phyloP scores from a whole-genome alignment of 2,888 invertebrate genomes.

The Helobdella robusta region DNA sequence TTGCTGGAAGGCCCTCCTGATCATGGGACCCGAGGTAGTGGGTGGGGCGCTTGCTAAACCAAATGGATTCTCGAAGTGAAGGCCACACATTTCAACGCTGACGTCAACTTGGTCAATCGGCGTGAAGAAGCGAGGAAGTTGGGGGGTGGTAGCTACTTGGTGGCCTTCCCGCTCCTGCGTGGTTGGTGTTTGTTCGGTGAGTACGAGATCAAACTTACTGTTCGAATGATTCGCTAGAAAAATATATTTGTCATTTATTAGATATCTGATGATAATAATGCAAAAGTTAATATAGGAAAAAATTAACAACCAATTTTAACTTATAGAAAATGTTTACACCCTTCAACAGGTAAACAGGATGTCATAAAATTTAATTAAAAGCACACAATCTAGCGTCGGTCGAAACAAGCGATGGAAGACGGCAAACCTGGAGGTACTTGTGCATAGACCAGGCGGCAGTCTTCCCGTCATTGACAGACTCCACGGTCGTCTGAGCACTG shows the following conservation, averaged over 20 bases:
- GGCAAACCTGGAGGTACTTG: constrained; percentile 73
- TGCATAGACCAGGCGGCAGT: constrained; percentile 92
- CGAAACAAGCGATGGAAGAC: too few species aligned
- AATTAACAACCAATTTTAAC: neutral
- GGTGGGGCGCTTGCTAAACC: constrained; percentile 95
- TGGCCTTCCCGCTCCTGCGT: constrained; percentile 46
- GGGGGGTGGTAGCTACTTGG: constrained; percentile 60
- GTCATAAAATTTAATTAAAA: too few species aligned
- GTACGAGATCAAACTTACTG: neutral
- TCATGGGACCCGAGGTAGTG: constrained; percentile 87
- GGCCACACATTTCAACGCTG: constrained; percentile 81
- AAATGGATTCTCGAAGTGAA: constrained; percentile 90
- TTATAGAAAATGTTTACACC: too few species aligned
- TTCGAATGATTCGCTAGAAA: neutral
- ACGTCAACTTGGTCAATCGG: constrained; percentile 87
- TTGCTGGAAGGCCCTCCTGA: constrained; percentile 81
- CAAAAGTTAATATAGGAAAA: neutral
- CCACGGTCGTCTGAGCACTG: constrained; percentile 89
- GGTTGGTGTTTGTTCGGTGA: neutral
- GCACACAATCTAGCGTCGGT: too few species aligned
- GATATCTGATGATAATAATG: neutral
- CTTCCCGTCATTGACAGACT: constrained; percentile 96
- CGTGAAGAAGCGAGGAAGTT: constrained; percentile 81
- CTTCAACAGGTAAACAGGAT: too few species aligned
- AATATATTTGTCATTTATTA: neutral